phyloP scores from a whole-genome alignment of 2,797 vertebrate genomes.

The Lacerta agilis region DNA sequence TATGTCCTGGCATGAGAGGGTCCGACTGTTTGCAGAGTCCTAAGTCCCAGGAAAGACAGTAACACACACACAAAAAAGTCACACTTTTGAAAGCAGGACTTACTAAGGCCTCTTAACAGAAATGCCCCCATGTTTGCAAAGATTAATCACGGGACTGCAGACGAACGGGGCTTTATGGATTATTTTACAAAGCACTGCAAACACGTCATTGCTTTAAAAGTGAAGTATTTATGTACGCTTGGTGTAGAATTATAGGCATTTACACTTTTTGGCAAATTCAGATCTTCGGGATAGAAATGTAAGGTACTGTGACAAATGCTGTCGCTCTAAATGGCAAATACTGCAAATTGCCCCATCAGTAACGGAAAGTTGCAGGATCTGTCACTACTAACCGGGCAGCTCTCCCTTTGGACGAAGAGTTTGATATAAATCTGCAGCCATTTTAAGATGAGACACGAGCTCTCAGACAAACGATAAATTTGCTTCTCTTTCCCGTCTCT shows the following conservation, averaged over 20 bases:
- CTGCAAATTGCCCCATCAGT: constrained; percentile 31
- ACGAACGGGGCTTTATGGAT: constrained; percentile 19
- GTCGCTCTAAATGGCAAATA: constrained; percentile 29
- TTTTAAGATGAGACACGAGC: constrained; percentile 43
- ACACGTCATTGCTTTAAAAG: neutral
- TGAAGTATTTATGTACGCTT: constrained; percentile 8
- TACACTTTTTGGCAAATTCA: neutral
- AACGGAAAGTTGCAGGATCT: constrained; percentile 43
- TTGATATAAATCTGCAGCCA: constrained; percentile 37
- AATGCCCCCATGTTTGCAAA: neutral
- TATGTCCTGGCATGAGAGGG: constrained; percentile 96
- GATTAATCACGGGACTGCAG: constrained; percentile 14
- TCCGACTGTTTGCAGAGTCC: constrained; percentile 96
- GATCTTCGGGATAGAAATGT: neutral
- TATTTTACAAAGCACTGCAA: constrained; percentile 25
- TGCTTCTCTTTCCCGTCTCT: constrained; percentile 35
- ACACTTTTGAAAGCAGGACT: constrained; percentile 16
- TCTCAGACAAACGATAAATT: constrained; percentile 41
- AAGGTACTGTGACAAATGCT: neutral
- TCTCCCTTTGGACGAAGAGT: constrained; percentile 36
- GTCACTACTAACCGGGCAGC: constrained; percentile 41
- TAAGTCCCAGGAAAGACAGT: constrained; percentile 68
- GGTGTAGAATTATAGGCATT: neutral
- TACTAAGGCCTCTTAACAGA: neutral
- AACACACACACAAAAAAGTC: neutral